Evolutionary conservation across 2,797 vertebrate species (phyloP).

Genomic region (Sandelia bainsii): DNA sequence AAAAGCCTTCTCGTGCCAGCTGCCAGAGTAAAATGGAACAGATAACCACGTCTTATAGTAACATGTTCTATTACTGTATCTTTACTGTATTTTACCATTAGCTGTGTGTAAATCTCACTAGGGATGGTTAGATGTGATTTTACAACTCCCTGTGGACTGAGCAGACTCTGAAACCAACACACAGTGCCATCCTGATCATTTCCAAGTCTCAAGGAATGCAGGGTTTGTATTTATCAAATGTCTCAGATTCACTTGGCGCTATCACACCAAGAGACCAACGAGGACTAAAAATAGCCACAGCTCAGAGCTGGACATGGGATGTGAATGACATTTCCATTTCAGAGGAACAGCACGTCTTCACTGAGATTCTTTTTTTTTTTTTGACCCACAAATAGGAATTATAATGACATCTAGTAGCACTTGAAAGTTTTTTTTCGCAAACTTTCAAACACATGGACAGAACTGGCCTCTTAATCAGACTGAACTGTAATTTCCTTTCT

Average conservation of each 20-base stretch:
- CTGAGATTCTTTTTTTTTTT: conserved; percentile 44
- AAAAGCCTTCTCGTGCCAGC: conserved; percentile 17
- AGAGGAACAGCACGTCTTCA: conserved; percentile 50
- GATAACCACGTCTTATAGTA: conserved; percentile 33
- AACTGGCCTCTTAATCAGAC: conserved; percentile 3
- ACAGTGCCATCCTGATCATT: conserved; percentile 29
- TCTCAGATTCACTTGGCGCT: conserved; percentile 57
- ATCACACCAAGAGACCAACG: conserved; percentile 55
- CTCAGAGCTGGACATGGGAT: conserved; percentile 63
- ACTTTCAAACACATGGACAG: conserved; percentile 24
- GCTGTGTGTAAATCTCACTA: conserved; percentile 43
- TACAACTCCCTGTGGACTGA: conserved; percentile 22
- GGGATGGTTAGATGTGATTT: conserved; percentile 42
- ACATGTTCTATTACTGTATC: conserved; percentile 18
- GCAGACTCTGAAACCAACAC: conserved; percentile 29
- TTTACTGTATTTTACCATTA: no score
- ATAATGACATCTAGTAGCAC: conserved; percentile 39
- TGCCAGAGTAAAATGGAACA: conserved; percentile 27
- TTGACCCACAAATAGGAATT: conserved; percentile 49
- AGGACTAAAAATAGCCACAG: conserved; percentile 67
- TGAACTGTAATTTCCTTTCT: conserved; percentile 10
- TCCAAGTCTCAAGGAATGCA: conserved; percentile 26
- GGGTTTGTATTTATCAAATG: conserved; percentile 62
- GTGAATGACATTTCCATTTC: conserved; percentile 74
- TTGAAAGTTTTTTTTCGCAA: conserved; percentile 19